phyloP scores from a whole-genome alignment of 2,113 vertebrate genomes.

The Pluvialis apricaria region DNA sequence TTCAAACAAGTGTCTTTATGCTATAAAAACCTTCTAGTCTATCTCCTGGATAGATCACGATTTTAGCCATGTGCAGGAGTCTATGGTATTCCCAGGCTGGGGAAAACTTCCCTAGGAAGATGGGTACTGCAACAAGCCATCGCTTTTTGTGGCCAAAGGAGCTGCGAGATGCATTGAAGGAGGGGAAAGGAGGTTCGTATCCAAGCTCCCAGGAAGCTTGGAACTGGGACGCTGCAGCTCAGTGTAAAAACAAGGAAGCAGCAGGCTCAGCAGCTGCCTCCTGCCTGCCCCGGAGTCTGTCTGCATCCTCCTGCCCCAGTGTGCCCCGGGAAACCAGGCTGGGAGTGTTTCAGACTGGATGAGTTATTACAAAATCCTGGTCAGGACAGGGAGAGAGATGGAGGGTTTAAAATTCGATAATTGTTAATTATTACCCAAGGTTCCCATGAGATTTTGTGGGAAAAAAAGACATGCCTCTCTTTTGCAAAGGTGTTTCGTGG shows the following conservation, averaged over 20 bases:
- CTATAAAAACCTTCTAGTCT: not conserved
- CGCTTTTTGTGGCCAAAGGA: not conserved
- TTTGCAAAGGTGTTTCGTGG: not conserved
- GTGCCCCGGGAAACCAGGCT: not conserved
- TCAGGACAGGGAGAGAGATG: not conserved
- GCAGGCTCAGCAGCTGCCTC: not conserved
- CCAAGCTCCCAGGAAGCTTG: not conserved
- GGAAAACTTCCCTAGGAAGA: not conserved
- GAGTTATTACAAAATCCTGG: not conserved
- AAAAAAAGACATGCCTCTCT: not conserved
- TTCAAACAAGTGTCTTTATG: not conserved
- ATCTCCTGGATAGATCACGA: not conserved
- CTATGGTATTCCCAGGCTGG: not conserved
- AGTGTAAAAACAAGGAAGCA: not conserved
- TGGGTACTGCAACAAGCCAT: not conserved
- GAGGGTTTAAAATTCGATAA: slow-evolving; percentile 1
- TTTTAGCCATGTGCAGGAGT: not conserved
- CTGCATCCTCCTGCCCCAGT: not conserved
- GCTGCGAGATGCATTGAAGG: not conserved
- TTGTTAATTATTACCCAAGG: slow-evolving; percentile 36
- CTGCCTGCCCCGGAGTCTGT: not conserved
- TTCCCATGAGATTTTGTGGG: slow-evolving; percentile 7
- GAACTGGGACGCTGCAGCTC: not conserved
- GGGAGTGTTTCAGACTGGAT: not conserved
- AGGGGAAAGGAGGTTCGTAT: not conserved